These are phyloP conservation scores for Spongia lamella DNA, from an alignment of 37 sponge, comb jelly and placozoan species.

Conservation along the genomic window DNA sequence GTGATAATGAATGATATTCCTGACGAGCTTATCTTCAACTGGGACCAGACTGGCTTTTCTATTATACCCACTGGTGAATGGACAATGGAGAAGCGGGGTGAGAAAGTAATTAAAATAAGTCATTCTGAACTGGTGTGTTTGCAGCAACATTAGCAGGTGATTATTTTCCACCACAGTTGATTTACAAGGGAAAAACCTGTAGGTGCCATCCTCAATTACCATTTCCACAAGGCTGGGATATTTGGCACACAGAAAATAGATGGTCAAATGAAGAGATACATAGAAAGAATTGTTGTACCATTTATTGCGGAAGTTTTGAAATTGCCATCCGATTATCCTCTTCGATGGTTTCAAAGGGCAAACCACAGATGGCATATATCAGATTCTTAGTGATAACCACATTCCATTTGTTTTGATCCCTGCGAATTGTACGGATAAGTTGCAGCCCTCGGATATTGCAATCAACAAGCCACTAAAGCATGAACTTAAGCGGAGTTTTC, in stretches of 20 bases:
- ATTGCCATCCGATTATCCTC: constrained; percentile 20
- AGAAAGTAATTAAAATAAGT: constrained; percentile 26
- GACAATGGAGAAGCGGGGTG: constrained; percentile 42
- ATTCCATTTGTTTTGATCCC: constrained; percentile 28
- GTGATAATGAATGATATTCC: constrained; percentile 37
- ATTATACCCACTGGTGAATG: constrained; percentile 41
- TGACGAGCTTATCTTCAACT: constrained; percentile 38
- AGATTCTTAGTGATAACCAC: not conserved
- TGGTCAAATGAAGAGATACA: constrained; percentile 61
- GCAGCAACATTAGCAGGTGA: constrained; percentile 34
- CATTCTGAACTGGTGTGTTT: constrained; percentile 50
- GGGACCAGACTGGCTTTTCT: constrained; percentile 50
- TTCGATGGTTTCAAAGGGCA: constrained; percentile 56
- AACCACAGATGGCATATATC: not conserved
- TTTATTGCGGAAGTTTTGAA: constrained; percentile 16
- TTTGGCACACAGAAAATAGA: constrained; percentile 34
- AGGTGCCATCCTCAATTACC: constrained; percentile 28
- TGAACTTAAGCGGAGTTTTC: constrained; percentile 27
- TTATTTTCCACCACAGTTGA: constrained; percentile 45
- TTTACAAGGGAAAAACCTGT: constrained; percentile 49
- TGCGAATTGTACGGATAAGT: constrained; percentile 38
- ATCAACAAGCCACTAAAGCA: constrained; percentile 51
- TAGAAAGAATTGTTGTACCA: constrained; percentile 40
- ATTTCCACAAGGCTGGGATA: constrained; percentile 44
- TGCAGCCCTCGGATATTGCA: constrained; percentile 50